These are phyloP conservation scores for Glossophaga mutica DNA, from an alignment of 2,797 vertebrate species.

Conservation along the genomic window DNA sequence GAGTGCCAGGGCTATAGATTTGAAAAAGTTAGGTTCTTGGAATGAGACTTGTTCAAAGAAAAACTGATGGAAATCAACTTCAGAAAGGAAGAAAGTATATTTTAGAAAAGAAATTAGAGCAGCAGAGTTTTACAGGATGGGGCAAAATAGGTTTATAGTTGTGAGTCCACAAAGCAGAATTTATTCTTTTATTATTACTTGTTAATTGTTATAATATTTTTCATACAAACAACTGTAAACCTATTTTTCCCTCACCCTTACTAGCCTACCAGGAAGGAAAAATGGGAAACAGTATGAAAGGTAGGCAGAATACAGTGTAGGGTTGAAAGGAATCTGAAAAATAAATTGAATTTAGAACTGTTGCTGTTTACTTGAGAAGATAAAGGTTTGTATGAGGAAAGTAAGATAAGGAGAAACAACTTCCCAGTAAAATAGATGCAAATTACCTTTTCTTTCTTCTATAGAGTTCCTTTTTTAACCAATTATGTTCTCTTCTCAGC, in stretches of 20 bases:
- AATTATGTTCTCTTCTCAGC: not conserved
- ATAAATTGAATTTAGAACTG: not conserved
- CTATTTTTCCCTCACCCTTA: not conserved
- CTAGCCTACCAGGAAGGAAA: not conserved
- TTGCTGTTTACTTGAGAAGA: not conserved
- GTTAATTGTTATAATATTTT: not conserved
- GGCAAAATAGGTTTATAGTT: not conserved
- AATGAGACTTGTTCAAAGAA: not conserved
- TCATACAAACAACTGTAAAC: not conserved
- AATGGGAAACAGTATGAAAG: not conserved
- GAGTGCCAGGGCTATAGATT: conserved; percentile 18
- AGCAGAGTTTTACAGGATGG: not conserved
- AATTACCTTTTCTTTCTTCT: not conserved
- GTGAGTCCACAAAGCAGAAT: not conserved
- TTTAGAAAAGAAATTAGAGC: not conserved
- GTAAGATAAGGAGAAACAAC: not conserved
- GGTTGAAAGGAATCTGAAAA: not conserved
- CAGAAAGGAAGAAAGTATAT: not conserved
- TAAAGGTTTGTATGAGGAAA: not conserved
- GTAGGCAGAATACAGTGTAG: not conserved
- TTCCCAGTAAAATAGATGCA: not conserved
- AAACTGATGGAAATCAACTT: conserved; percentile 54
- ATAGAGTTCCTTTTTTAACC: not conserved
- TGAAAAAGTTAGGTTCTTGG: conserved; percentile 22
- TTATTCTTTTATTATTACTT: not conserved